Conservation (phyloP, 1,140 invertebrate genomes). For the Bombyx mori region DNA sequence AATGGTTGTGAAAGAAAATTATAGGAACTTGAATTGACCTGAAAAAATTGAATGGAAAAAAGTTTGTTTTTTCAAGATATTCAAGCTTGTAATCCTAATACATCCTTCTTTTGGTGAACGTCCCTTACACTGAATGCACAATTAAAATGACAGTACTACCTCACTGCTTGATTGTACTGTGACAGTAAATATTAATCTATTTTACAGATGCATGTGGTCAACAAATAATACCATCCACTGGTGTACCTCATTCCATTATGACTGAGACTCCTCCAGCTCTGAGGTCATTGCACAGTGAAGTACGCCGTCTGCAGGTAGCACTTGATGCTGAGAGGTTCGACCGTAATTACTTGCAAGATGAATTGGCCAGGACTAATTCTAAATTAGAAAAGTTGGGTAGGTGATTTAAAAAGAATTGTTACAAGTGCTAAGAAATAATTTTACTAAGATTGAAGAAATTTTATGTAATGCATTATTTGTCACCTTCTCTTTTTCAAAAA, state of each 20-base stretch:
- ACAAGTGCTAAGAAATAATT: too few relatives aligned
- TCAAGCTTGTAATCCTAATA: too few relatives aligned
- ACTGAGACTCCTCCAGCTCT: constrained; percentile 52
- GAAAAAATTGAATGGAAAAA: not conserved
- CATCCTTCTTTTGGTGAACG: too few relatives aligned
- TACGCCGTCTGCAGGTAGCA: constrained; percentile 46
- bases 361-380: constrained; percentile 43
- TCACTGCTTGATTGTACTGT: too few relatives aligned
- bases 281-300: constrained; percentile 49
- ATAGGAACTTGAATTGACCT: not conserved
- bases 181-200: too few relatives aligned
- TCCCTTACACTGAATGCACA: too few relatives aligned
- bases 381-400: constrained; percentile 47
- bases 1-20: not conserved
- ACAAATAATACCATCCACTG: constrained; percentile 19
- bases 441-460: too few relatives aligned
- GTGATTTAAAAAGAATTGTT: constrained; percentile 3
- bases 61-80: too few relatives aligned
- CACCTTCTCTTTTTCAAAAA: too few relatives aligned
- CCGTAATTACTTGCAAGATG: constrained; percentile 54
- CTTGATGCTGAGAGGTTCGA: constrained; percentile 60
- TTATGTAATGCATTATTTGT: too few relatives aligned
- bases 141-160: too few relatives aligned
- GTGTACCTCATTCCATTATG: constrained; percentile 16
- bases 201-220: constrained; percentile 51